Evolutionary conservation across 1,140 invertebrate genomes (phyloP).

Genomic region (Drosophila lini): DNA sequence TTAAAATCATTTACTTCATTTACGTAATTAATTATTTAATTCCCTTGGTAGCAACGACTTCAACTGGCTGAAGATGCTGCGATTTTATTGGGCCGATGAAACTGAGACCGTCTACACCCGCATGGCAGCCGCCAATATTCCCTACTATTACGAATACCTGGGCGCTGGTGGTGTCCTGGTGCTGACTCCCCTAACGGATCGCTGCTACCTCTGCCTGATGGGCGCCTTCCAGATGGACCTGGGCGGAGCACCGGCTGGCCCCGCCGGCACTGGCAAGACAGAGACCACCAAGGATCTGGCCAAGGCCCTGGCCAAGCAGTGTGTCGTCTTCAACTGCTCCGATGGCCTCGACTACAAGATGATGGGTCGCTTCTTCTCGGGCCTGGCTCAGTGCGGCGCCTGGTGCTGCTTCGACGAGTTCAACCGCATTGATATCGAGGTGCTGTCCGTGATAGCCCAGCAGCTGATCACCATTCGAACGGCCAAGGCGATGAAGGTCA

Average conservation of each 20-base stretch:
- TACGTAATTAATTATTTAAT: neutral
- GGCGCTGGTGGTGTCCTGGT: conserved; percentile 93
- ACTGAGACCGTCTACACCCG: conserved; percentile 91
- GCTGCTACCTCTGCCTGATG: conserved; percentile 94
- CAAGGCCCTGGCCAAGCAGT: conserved; percentile 94
- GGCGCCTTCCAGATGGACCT: conserved; percentile 93
- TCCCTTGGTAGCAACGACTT: conserved; percentile 86
- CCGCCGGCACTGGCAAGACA: conserved; percentile 95
- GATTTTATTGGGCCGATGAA: conserved; percentile 95
- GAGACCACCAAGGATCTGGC: conserved; percentile 97
- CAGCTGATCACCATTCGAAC: conserved; percentile 92
- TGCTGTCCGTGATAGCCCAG: conserved; percentile 94
- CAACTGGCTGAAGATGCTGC: conserved; percentile 94
- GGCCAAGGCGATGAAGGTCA: conserved; percentile 88
- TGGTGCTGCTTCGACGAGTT: conserved; percentile 98
- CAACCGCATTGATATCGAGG: conserved; percentile 95
- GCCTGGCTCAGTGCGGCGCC: conserved; percentile 93
- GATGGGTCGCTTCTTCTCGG: conserved; percentile 95
- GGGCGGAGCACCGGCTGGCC: conserved; percentile 94
- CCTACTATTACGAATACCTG: conserved; percentile 97
- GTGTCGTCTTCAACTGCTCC: conserved; percentile 96
- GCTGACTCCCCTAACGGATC: conserved; percentile 92
- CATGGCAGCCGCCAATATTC: conserved; percentile 91
- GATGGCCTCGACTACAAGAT: conserved; percentile 93
- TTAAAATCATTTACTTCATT: no score